Base-by-base conservation (phyloP, 2,113 vertebrate genomes). In the Gila orcuttii region DNA sequence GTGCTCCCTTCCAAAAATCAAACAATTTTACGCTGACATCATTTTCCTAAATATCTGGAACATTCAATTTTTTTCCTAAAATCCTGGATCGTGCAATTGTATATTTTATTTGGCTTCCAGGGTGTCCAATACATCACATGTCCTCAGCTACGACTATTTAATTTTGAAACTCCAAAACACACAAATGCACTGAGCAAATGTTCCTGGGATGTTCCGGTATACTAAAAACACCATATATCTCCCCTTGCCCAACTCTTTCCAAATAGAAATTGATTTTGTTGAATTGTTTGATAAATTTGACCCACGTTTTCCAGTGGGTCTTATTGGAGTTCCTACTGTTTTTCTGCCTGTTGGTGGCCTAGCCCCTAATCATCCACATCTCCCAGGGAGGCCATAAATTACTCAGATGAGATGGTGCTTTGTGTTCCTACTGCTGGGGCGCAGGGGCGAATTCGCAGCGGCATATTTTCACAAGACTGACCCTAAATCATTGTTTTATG, bases 401-500 rank as follows among this genome's bases (percentile, higher is more conserved):
- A 98, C 88, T 66, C 95, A 92, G 93, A 96, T 96, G 97, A 98
- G 98, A 96, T 95, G 95, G 95, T 89, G 95, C 96, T 97, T 97
- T 98, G 98, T 99, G 94, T 96, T 96, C 95, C 95, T 96, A 93
- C 92, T 93, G 95, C 96, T 93, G 93, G 94, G 92, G 96, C 95
- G 96, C 93, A 91, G 95, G 89, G 96, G 95, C 93, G 93, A 94
- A 95, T 95, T 96, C 94, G 92, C 96, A 94, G 96, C 93, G 66
- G 94, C 93, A 89, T 96, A 94, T 97, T 97, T 97, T 97, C 97
- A 99, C 97, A 97, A 96, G 96, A 95, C 94, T 93, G 95, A 93
- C 96, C 96, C 96, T 98, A 96, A 97, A 97, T 98, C 97, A 97
- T 97, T 97, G 96, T 97, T 97, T 98, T 98, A 98, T 97, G 98